Evolutionary conservation across 2,797 vertebrate genomes (phyloP), one percentile per base, ranked within the genome.

Genomic region (Pangasius larnaudii): DNA sequence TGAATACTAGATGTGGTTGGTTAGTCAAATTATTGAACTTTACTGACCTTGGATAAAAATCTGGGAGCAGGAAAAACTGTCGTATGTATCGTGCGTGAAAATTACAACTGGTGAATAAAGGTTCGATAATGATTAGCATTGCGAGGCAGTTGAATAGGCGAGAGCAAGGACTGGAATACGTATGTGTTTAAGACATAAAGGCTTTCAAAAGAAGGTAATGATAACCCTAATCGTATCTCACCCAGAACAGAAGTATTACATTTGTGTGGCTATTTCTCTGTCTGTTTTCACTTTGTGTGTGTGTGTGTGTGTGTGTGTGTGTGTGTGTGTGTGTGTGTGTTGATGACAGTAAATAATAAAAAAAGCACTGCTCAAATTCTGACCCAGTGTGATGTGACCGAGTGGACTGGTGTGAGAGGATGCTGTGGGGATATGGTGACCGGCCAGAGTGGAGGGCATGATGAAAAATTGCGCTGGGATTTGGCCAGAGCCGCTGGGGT

Each of bases 1-100:
- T 96, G 96, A 98, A 96, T 95, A 96, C 93, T 95, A 96, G 95
- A 95, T 96, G 95, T 94, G 97, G 97, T 97, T 97, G 97, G 97
- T 98, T 98, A 97, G 96, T 95, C 96, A 95, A 96, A 97, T 97
- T 98, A 98, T 97, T 97, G 96, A 98, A 98, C 97, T 97, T 98
- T 96, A 96, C 97, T 97, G 97, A 95, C 97, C 96, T 96, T 97
- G 96, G 96, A 96, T 97, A 95, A 95, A 96, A 96, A 96, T 97
- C 96, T 94, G 96, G 95, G 94, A 94, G 96, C 95, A 92, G 89
- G 95, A 95, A 95, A 97, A 97, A 95, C 95, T 95, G 93, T 1
- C 3, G 42, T 33, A 96, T 96, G 95, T 96, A 96, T 96, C 93
- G 89, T 94, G 95, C 95, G 96, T 95, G 96, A 95, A 96, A 93